These are phyloP conservation scores for Drosophila funebris DNA, from an alignment of 1,140 invertebrate genomes.

Conservation along the genomic window DNA sequence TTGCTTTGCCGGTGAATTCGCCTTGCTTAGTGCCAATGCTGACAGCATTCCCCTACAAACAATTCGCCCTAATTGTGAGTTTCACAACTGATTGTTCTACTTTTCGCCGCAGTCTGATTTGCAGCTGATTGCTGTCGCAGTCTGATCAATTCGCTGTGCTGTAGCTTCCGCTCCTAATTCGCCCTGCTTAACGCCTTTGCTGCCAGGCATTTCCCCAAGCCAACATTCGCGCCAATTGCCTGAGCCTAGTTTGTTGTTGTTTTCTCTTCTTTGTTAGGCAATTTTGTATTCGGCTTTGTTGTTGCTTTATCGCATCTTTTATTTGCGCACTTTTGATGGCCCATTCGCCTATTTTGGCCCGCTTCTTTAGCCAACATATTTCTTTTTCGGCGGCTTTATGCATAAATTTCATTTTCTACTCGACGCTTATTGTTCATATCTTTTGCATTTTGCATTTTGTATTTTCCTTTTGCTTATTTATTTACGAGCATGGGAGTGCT, in stretches of 20 bases:
- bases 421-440: conserved; percentile 75
- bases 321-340: conserved; percentile 72
- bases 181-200: too few species aligned
- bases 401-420: conserved; percentile 76
- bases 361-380: not conserved
- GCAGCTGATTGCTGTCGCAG: too few species aligned
- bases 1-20: too few species aligned
- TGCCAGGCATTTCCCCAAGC: not conserved
- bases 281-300: conserved; percentile 28
- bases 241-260: conserved; percentile 50
- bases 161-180: too few species aligned
- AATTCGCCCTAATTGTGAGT: too few species aligned
- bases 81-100: too few species aligned
- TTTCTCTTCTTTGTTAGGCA: conserved; percentile 4
- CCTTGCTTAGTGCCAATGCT: too few species aligned
- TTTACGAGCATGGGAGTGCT: conserved; percentile 43
- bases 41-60: too few species aligned
- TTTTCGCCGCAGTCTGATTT: too few species aligned
- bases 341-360: conserved; percentile 55
- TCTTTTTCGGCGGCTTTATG: conserved; percentile 60
- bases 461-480: conserved; percentile 61
- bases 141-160: too few species aligned
- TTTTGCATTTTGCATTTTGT: conserved; percentile 70
- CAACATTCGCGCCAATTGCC: conserved; percentile 11
- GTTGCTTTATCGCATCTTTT: conserved; percentile 50